These are phyloP conservation scores for Hylaea fasciaria DNA, from an alignment of 2,888 invertebrate genomes.

Conservation along the genomic window DNA sequence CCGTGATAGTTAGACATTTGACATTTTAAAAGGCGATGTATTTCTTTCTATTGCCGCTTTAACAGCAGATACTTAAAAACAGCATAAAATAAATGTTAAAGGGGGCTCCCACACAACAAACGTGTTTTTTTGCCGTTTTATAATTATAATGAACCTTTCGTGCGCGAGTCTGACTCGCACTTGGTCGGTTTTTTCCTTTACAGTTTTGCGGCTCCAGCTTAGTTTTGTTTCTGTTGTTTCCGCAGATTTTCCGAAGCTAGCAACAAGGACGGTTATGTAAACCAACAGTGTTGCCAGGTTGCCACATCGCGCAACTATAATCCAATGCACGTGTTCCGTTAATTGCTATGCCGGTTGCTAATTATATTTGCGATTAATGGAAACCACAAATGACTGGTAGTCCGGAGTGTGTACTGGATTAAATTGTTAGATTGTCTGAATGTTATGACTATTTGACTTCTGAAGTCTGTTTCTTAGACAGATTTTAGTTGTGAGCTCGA, in stretches of 20 bases:
- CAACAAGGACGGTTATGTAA: background rate
- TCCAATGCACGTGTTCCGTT: conserved; percentile 15
- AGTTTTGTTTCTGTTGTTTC: conserved; percentile 20
- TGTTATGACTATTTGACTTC: background rate
- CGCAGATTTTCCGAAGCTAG: background rate
- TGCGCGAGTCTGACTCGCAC: no score
- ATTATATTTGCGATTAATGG: conserved; percentile 12
- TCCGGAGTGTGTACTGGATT: conserved; percentile 23
- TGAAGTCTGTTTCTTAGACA: conserved; percentile 8
- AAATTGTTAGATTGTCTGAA: conserved; percentile 17
- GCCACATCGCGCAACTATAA: no score
- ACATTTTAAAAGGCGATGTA: no score
- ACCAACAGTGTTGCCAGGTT: background rate
- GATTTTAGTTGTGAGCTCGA: conserved; percentile 10
- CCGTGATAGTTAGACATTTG: no score
- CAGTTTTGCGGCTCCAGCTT: conserved; percentile 5
- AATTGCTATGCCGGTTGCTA: conserved; percentile 16
- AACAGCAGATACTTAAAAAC: no score
- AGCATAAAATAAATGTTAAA: no score
- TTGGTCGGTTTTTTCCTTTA: no score
- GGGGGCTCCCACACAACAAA: no score
- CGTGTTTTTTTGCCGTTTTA: no score
- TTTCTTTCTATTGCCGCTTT: no score
- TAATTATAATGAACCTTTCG: no score
- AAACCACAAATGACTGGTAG: conserved; percentile 5